Percentiles rank a stretch among this genome's conserved stretches.
These are phyloP conservation scores for Phorcus lineatus DNA, from an alignment of 2,888 invertebrate genomes.

Conservation along the genomic window DNA sequence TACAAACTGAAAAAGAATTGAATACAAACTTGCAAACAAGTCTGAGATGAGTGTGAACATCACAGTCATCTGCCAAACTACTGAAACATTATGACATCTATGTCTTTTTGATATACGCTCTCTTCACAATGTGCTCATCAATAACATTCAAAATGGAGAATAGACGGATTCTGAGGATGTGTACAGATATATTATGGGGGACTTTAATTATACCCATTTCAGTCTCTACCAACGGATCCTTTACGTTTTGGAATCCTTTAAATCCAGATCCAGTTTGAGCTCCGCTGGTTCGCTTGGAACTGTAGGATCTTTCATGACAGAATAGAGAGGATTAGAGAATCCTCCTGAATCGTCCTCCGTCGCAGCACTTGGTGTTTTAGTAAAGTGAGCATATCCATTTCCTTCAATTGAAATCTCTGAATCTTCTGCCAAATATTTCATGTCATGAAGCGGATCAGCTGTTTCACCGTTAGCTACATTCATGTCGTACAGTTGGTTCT, in stretches of 20 bases:
- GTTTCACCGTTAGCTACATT: conserved; percentile 38
- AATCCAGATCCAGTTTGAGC: neutral
- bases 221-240: neutral
- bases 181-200: neutral
- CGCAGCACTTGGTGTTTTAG: conserved; percentile 38
- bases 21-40: too few relatives aligned
- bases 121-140: too few relatives aligned
- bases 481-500: conserved; percentile 62
- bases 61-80: too few relatives aligned
- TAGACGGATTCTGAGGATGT: too few relatives aligned
- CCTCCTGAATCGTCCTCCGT: conserved; percentile 42
- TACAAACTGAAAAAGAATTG: too few relatives aligned
- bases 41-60: too few relatives aligned
- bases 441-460: conserved; percentile 33
- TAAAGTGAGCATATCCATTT: conserved; percentile 56
- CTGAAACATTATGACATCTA: too few relatives aligned
- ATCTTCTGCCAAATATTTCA: conserved; percentile 39
- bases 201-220: neutral
- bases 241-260: neutral
- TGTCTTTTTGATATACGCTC: too few relatives aligned
- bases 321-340: conserved; percentile 66
- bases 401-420: conserved; percentile 47
- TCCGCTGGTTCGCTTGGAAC: neutral
- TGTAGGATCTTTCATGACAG: neutral
- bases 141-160: too few relatives aligned